phyloP scores from a whole-genome alignment of 2,888 invertebrate genomes.

The Drosophila subsilvestris region DNA sequence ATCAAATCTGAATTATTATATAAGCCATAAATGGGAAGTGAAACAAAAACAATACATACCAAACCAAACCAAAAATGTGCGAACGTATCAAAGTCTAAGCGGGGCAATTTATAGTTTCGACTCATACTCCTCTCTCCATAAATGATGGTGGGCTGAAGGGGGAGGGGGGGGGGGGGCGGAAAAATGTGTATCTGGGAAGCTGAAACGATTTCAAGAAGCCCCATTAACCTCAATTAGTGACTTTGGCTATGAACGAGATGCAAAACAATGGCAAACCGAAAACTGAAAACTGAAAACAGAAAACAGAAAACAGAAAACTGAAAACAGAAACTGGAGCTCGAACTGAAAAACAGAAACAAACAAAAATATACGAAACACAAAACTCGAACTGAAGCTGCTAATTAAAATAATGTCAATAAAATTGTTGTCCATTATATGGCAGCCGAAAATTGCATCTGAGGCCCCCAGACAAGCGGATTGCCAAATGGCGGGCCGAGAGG shows the following conservation, averaged over 20 bases:
- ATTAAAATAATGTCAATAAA: constrained; percentile 81
- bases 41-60: background rate
- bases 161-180: no score
- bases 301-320: constrained; percentile 39
- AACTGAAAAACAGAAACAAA: background rate
- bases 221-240: constrained; percentile 81
- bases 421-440: constrained; percentile 78
- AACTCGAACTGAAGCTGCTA: constrained; percentile 69
- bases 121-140: background rate
- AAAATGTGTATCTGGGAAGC: constrained; percentile 41
- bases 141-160: constrained; percentile 20
- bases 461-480: constrained; percentile 59
- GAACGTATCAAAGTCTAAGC: constrained; percentile 26
- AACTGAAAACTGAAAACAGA: constrained; percentile 13
- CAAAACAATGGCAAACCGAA: constrained; percentile 31
- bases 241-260: constrained; percentile 62
- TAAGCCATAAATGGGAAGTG: constrained; percentile 39
- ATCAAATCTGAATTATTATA: constrained; percentile 33
- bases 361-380: background rate
- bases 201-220: constrained; percentile 74
- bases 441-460: constrained; percentile 70
- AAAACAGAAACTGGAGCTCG: constrained; percentile 55
- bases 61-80: background rate
- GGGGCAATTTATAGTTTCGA: constrained; percentile 28
- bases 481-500: constrained; percentile 67